A percentile compares a stretch with the other conserved stretches of the same genome.
Evolutionary conservation across 2,113 vertebrate species (phyloP).

Genomic region (Amazona guildingii): DNA sequence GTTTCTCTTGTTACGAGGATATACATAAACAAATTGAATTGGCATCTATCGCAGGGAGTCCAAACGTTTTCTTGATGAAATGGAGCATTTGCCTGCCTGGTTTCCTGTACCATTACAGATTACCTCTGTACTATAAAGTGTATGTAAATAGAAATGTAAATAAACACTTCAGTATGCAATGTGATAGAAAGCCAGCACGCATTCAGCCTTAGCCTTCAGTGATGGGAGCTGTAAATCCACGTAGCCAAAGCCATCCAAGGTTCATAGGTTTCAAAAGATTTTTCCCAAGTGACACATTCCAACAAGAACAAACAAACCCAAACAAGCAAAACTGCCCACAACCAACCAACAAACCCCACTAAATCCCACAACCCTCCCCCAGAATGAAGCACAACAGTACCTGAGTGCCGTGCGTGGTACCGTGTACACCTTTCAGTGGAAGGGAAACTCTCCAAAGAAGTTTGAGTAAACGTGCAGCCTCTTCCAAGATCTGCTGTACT

Average conservation of each 20-base stretch:
- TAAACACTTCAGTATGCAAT: background rate
- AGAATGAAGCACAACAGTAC: background rate
- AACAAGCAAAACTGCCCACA: background rate
- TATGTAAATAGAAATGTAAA: background rate
- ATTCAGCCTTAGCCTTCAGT: background rate
- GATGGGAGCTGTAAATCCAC: background rate
- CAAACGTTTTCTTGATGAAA: background rate
- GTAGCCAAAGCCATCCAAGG: background rate
- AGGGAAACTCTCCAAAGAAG: slow-evolving; percentile 90
- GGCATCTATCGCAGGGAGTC: background rate
- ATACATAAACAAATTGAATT: background rate
- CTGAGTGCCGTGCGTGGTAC: slow-evolving; percentile 56
- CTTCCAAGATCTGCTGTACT: slow-evolving; percentile 85
- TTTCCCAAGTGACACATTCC: background rate
- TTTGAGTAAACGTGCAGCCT: slow-evolving; percentile 84
- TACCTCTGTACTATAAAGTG: background rate
- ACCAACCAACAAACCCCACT: background rate
- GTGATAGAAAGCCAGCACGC: background rate
- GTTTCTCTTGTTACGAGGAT: background rate
- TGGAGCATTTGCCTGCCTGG: background rate
- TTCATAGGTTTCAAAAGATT: background rate
- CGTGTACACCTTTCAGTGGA: slow-evolving; percentile 65
- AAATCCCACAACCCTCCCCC: background rate
- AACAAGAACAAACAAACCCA: too few species aligned
- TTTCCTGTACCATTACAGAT: background rate